A percentile compares a stretch with the other conserved stretches of the same genome.
phyloP scores from a whole-genome alignment of 2,113 vertebrate species.

The Gnathonemus longibarbis region DNA sequence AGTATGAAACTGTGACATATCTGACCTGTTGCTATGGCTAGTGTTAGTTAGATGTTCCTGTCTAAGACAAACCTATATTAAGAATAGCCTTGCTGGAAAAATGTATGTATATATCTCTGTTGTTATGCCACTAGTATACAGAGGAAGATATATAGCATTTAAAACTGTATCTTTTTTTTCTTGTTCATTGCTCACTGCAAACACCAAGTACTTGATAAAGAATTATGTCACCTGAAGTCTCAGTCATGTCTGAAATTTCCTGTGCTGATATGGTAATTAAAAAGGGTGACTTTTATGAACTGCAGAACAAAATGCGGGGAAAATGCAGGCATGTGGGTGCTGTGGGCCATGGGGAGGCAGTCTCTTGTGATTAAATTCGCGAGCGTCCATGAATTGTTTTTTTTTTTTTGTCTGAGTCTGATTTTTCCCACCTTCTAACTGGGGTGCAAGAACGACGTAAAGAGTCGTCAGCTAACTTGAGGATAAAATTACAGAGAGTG shows the following conservation, averaged over 20 bases:
- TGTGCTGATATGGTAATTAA: neutral
- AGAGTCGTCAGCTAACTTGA: neutral
- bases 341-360: neutral
- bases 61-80: neutral
- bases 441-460: neutral
- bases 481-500: conserved; percentile 10
- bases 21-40: neutral
- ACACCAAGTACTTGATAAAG: neutral
- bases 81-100: neutral
- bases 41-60: neutral
- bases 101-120: neutral
- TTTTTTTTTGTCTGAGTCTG: neutral
- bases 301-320: neutral
- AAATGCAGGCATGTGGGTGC: neutral
- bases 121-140: neutral
- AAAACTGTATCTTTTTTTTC: neutral
- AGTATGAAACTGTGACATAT: neutral
- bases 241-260: neutral
- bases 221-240: neutral
- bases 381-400: neutral
- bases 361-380: neutral
- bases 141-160: neutral
- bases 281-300: neutral
- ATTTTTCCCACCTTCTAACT: neutral
- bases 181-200: neutral